Evolutionary conservation across 2,113 vertebrate species (phyloP), one percentile per base, ranked within the genome.

Genomic region (Triplophysa siluroides): DNA sequence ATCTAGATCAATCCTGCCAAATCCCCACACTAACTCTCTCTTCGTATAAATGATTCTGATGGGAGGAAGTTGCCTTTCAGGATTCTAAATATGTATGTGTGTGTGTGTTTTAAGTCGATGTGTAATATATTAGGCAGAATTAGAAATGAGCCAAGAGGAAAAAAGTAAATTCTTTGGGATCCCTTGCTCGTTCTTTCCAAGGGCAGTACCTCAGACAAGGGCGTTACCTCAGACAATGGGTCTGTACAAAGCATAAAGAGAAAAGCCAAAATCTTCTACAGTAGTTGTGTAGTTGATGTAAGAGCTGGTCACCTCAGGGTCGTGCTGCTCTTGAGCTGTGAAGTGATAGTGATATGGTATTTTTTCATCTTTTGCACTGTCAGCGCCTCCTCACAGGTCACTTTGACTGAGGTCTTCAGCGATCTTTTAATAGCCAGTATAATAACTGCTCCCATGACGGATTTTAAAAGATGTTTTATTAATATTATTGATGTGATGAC

Each of bases 321-420:
- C 23, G 33, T 41, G 18, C 19, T 77, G 66, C 74, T 61, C 18
- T 24, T 77, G 45, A 69, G 50, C n/a, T 4, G 1, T 45, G 47
- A 33, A 52, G 26, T 26, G 43, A 45, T 45, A 45, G 68, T 78
- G 60, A 65, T 54, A 75, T 77, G 63, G 33, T 50, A 12, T 45
- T 77, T 18, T 56, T 71, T 21, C 50, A n/a, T 38, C 41, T 12
- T 74, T 60, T 62, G 45, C 65, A 70, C 56, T 38, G 73, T 77
- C 56, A 54, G 64, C 11, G 19, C 43, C 43, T 21, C n/a, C 24
- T 78, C 8, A 52, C 26, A 50, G 19, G 11, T 58, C 38, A 19
- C 14, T 68, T 58, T 70, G 21, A 45, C 76, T 78, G 16, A 66
- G 38, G 62, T 11, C 24, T 23, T 71, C 61, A 50, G 38, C 68